A percentile compares a stretch with the other conserved stretches of the same genome.
Conservation (phyloP, 2,888 invertebrate genomes). For the Hedychridium roseum region DNA sequence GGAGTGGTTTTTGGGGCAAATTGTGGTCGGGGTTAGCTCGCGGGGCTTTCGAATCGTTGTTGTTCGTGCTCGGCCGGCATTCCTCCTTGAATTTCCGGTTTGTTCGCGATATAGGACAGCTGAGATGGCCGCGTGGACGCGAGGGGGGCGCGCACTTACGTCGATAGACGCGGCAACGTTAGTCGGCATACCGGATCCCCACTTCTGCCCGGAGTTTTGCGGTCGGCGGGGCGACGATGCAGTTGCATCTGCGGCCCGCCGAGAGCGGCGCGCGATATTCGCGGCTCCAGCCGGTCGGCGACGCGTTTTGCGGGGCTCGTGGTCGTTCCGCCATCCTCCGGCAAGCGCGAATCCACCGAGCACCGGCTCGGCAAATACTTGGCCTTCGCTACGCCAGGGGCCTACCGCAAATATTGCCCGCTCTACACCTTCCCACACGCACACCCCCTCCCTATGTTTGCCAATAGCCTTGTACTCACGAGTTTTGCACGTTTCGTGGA, state of each 20-base stretch:
- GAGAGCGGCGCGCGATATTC: too few relatives aligned
- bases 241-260: slow-evolving; percentile 36
- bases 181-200: slow-evolving; percentile 19
- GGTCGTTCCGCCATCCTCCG: slow-evolving; percentile 41
- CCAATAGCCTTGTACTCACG: too few relatives aligned
- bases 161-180: slow-evolving; percentile 7
- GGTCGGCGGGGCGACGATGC: slow-evolving; percentile 41
- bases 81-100: too few relatives aligned
- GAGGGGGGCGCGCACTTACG: slow-evolving; percentile 22
- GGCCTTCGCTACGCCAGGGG: slow-evolving; percentile 19
- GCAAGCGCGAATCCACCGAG: slow-evolving; percentile 17
- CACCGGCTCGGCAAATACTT: slow-evolving; percentile 19
- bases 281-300: slow-evolving; percentile 30
- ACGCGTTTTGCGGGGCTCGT: slow-evolving; percentile 44
- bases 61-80: slow-evolving; percentile 18
- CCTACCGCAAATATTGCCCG: slow-evolving; percentile 26
- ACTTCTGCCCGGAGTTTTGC: slow-evolving; percentile 40
- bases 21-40: too few relatives aligned
- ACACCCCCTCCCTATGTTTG: too few relatives aligned
- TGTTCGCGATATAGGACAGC: slow-evolving; percentile 8
- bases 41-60: slow-evolving; percentile 9
- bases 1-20: too few relatives aligned
- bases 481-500: too few relatives aligned
- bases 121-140: slow-evolving; percentile 9
- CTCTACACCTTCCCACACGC: slow-evolving; percentile 16